Conservation (phyloP, 2,888 invertebrate genomes). For the Eugnorisma glareosa region DNA sequence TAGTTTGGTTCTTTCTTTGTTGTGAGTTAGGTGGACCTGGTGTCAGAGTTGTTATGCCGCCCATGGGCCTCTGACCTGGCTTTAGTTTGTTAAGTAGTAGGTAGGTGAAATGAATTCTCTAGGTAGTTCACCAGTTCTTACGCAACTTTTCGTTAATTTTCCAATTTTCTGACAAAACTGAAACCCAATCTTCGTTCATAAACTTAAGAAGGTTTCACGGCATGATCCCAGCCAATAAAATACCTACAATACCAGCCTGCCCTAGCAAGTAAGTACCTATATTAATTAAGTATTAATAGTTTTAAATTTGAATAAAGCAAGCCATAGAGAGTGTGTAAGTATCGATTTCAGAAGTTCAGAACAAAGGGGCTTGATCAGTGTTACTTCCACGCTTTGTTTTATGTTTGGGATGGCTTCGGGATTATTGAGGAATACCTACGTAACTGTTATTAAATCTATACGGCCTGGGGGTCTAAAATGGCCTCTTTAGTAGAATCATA, state of each 20-base stretch:
- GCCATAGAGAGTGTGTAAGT: not conserved
- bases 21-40: too few relatives aligned
- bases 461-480: too few relatives aligned
- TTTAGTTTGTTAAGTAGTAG: not conserved
- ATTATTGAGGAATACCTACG: not conserved
- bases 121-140: not conserved
- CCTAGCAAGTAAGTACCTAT: not conserved
- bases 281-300: not conserved
- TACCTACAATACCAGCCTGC: not conserved
- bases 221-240: not conserved
- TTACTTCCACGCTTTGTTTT: not conserved
- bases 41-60: too few relatives aligned
- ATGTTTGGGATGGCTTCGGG: not conserved
- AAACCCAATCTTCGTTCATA: conserved; percentile 3
- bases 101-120: not conserved
- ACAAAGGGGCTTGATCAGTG: conserved; percentile 1
- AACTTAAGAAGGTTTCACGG: conserved; percentile 1
- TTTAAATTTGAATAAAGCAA: conserved; percentile 10
- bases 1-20: too few relatives aligned
- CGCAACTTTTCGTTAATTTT: not conserved
- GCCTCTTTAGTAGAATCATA: too few relatives aligned
- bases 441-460: not conserved
- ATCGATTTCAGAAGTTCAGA: conserved; percentile 23
- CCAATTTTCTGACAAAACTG: not conserved
- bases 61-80: too few relatives aligned